These are phyloP conservation scores for Pocillopora verrucosa DNA, from an alignment of 64 coral and sea anemone genomes.

Conservation along the genomic window DNA sequence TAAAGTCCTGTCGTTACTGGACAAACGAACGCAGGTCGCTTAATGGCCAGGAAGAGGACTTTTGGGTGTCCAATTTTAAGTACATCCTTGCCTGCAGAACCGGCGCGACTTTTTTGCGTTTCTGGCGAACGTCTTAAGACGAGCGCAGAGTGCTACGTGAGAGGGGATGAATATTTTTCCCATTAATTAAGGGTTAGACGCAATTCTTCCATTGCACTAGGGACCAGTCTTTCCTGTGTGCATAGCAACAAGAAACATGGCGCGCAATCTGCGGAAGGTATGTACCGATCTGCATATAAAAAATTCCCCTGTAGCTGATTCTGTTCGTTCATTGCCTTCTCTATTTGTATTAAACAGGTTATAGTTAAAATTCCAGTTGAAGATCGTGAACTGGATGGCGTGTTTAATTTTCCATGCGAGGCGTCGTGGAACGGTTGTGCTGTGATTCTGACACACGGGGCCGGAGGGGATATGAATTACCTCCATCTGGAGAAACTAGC, in stretches of 20 bases:
- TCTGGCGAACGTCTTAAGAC: too few species aligned
- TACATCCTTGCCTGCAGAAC: not conserved
- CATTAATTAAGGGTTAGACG: not conserved
- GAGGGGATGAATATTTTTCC: not conserved
- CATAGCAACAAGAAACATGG: constrained; percentile 69
- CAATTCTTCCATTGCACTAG: not conserved
- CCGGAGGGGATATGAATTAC: constrained; percentile 82
- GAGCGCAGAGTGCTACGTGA: too few species aligned
- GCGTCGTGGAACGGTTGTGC: constrained; percentile 88
- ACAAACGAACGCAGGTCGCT: not conserved
- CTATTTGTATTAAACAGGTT: constrained; percentile 14
- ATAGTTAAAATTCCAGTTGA: constrained; percentile 78
- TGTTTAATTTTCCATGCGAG: constrained; percentile 70
- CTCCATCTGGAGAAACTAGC: constrained; percentile 81
- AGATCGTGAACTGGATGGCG: constrained; percentile 77
- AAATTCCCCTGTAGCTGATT: too few species aligned
- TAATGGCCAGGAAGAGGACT: not conserved
- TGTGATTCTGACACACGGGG: constrained; percentile 91
- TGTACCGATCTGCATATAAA: not conserved
- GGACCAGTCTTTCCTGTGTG: not conserved
- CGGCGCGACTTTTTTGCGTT: too few species aligned
- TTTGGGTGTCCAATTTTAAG: not conserved
- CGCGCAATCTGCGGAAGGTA: constrained; percentile 24
- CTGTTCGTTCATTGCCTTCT: not conserved
- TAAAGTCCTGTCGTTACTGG: not conserved